A percentile compares a stretch with the other conserved stretches of the same genome.
phyloP scores from a whole-genome alignment of 1,140 invertebrate species.

The Brachystomella parvula region DNA sequence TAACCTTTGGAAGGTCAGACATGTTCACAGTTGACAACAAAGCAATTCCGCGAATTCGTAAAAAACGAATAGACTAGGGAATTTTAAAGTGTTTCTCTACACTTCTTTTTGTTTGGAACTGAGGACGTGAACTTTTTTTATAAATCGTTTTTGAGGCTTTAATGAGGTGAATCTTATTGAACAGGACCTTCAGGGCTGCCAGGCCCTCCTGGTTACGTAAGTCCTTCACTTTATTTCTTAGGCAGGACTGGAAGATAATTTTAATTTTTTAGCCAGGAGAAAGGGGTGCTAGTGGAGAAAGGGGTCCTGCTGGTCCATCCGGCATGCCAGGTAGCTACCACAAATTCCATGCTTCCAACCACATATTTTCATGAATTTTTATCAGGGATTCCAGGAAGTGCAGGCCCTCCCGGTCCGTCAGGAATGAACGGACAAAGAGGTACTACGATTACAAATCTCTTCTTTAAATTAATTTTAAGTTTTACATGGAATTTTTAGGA shows the following conservation, averaged over 20 bases:
- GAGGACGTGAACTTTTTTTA: no score
- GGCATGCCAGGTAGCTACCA: conserved; percentile 31
- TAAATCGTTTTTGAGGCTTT: no score
- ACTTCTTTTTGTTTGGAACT: conserved; percentile 12
- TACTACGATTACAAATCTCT: conserved; percentile 1
- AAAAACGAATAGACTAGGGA: background rate
- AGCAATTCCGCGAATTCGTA: no score
- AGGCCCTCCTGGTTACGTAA: conserved; percentile 36
- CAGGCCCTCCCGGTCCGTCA: conserved; percentile 45
- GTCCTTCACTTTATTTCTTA: conserved; percentile 11
- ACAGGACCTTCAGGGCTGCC: no score
- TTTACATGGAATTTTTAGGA: conserved; percentile 34
- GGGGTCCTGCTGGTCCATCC: conserved; percentile 43
- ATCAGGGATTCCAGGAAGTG: conserved; percentile 36
- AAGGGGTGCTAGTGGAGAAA: conserved; percentile 47
- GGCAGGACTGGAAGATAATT: conserved; percentile 33
- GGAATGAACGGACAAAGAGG: conserved; percentile 35
- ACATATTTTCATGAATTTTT: conserved; percentile 25
- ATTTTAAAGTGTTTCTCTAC: background rate
- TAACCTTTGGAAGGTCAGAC: background rate
- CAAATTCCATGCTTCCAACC: background rate
- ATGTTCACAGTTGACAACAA: no score
- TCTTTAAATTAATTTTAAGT: background rate
- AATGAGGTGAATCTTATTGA: no score
- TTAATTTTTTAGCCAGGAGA: conserved; percentile 45